Evolutionary conservation across 2,797 vertebrate species (phyloP), one percentile per base, ranked within the genome.

Genomic region (Merluccius polli): DNA sequence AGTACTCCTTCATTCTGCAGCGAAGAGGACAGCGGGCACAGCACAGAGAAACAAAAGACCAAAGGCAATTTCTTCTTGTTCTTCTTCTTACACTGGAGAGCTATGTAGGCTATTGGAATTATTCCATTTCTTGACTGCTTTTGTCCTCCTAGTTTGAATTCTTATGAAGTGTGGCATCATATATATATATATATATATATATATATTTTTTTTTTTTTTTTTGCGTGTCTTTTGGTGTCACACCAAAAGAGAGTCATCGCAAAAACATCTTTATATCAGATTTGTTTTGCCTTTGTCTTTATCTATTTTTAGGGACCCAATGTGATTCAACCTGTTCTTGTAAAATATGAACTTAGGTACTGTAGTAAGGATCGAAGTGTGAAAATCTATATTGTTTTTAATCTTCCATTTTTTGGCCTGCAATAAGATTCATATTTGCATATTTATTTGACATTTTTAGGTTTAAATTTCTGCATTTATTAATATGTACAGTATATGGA

Each of bases 241-340:
- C 88, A 90, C 88, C 83, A 87, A 91, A 89, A 89, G 88, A 86
- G 81, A 68, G 72, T 77, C 79, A 77, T 84, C 84, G 82, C 83
- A 85, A 87, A 79, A 77, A 89, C 74, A 73, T 88, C 32, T 81
- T 86, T 92, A 88, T 75, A 86, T 86, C 83, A 80, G 82, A 80
- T 89, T 87, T 90, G 77, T 85, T 82, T 87, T 73, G 18, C 35
- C 31, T 78, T n/a, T 38, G 71, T 38, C 72, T 75, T 31, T 89
- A 78, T 90, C 91, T 92, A 90, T 91, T 92, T 91, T 91, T 90
- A 91, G 84, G 79, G 77, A 86, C 82, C 77, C 83, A 68, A 73
- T 24, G 59, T 84, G 78, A 86, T 84, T 83, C 76, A 86, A 85
- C 85, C 79, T 48, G 29, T 68, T 78, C 73, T 73, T 85, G 76